These are phyloP conservation scores for Dexiosoma caninum DNA, from an alignment of 2,888 invertebrate species.

Conservation along the genomic window DNA sequence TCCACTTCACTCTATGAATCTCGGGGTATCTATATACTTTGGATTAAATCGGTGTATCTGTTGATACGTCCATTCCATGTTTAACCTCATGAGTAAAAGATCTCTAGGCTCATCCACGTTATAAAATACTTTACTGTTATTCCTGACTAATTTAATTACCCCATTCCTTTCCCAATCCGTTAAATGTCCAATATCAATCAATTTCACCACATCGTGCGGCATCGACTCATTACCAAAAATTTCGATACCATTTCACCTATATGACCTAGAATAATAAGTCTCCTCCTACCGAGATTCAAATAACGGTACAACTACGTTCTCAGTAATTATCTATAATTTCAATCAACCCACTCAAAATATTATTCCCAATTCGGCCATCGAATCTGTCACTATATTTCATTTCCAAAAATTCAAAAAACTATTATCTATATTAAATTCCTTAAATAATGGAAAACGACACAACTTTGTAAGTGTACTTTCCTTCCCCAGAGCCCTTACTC, in stretches of 20 bases:
- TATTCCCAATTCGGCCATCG: constrained; percentile 1
- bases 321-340: constrained; percentile 6
- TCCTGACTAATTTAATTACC: not conserved
- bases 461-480: not conserved
- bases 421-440: not conserved
- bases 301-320: not conserved
- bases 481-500: no score
- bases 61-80: not conserved
- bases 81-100: constrained; percentile 3
- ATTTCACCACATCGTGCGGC: not conserved
- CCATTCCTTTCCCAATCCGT: not conserved
- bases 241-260: not conserved
- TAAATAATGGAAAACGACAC: not conserved
- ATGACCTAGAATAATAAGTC: not conserved
- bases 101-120: not conserved
- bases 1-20: constrained; percentile 5
- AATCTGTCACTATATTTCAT: not conserved
- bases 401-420: not conserved
- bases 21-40: constrained; percentile 5
- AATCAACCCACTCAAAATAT: not conserved
- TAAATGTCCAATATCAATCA: not conserved
- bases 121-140: not conserved
- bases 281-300: not conserved
- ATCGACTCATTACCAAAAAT: not conserved
- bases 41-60: not conserved